Conservation (phyloP, 2,888 invertebrate genomes). For the Eremobia ochroleuca region DNA sequence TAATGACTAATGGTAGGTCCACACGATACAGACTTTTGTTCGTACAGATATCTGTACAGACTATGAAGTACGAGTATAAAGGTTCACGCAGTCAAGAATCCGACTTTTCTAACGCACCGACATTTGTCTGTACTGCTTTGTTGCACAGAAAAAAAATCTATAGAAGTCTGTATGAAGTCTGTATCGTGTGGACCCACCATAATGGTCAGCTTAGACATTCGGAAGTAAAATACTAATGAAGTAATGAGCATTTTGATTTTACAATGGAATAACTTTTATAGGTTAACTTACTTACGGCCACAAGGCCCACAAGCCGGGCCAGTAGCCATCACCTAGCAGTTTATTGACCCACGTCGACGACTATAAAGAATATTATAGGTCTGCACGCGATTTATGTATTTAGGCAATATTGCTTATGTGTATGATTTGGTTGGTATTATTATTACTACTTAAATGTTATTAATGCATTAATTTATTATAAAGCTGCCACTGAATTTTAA, state of each 20-base stretch:
- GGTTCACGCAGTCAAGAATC: too few species aligned
- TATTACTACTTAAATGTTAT: slow-evolving; percentile 9
- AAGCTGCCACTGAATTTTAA: not conserved
- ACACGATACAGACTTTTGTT: too few species aligned
- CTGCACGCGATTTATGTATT: slow-evolving; percentile 63
- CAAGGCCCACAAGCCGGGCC: slow-evolving; percentile 9
- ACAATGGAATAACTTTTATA: slow-evolving; percentile 50
- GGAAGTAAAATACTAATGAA: too few species aligned
- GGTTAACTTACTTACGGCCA: slow-evolving; percentile 38
- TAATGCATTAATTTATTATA: slow-evolving; percentile 8
- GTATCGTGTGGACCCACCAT: too few species aligned
- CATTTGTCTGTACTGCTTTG: too few species aligned
- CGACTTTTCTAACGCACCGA: too few species aligned
- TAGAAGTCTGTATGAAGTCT: too few species aligned
- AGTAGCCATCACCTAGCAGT: slow-evolving; percentile 55
- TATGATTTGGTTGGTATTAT: slow-evolving; percentile 38
- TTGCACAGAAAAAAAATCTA: too few species aligned
- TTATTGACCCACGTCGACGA: slow-evolving; percentile 68
- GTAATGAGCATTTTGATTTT: slow-evolving; percentile 39
- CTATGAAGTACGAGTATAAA: too few species aligned
- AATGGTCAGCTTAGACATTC: too few species aligned
- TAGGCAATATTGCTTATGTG: slow-evolving; percentile 47
- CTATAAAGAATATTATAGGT: slow-evolving; percentile 62
- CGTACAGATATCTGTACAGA: too few species aligned
- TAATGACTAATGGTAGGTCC: too few species aligned